Evolutionary conservation across 2,113 vertebrate species (phyloP), one percentile per base, ranked within the genome.

Genomic region (Microcebus tavaratra): DNA sequence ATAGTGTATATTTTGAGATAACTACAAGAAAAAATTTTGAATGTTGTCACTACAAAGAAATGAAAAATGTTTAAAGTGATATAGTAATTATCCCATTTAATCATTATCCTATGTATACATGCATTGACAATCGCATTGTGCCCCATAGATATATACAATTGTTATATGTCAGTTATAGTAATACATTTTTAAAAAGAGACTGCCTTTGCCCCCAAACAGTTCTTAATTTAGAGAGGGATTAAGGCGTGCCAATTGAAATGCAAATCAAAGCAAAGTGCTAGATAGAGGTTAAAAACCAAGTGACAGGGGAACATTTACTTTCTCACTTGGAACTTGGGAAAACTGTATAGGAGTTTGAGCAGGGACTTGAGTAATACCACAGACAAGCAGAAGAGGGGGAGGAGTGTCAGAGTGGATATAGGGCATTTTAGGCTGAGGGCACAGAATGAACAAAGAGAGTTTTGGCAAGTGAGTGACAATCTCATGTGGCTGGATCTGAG

Each of bases 141-240:
- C 39, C 1, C 6, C 25, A 73, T 15, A 73, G 8, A 73, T 27
- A 45, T 45, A 27, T 73, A 45, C 39, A 73, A 45, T 45, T 72
- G 6, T 57, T 27, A 61, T 61, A 36, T 39, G 36, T 39, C 36
- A 72, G 23, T 72, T 72, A 72, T 39, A 72, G n/a, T 34, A 57
- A 57, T 21, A 57, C 21, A 57, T 21, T 57, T 55, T 57, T 6
- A 72, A 72, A 72, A 85, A 91, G 75, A 93, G 11, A 93, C 61
- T 79, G 23, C 29, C 15, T 79, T 14, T 84, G n/a, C 23, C 55
- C 25, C n/a, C 55, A 92, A 81, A 93, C 34, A 1, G 10, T 72
- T 96, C 15, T 55, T 90, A 94, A 67, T 84, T 91, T 94, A 84
- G 48, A 80, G n/a, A 80, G 12, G 36, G 45, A 82, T 18, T 79